Evolutionary conservation across 2,888 invertebrate genomes (phyloP), one percentile per base, ranked within the genome.

Genomic region (Allygus modestus): DNA sequence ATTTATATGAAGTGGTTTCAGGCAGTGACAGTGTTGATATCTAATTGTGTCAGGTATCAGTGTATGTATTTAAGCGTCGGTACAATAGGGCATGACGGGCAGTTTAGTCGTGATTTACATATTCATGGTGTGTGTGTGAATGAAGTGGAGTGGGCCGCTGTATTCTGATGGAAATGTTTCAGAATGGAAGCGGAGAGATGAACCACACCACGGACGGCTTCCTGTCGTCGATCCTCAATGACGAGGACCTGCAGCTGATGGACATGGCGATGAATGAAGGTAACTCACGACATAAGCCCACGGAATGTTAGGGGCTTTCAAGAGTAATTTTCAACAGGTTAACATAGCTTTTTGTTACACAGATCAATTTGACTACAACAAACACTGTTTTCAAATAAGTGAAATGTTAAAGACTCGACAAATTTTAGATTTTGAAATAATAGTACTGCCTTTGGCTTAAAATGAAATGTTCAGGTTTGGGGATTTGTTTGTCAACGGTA

Each of bases 181-280:
- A 88, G 87, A 88, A 88, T 82, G 86, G 86, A 37, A 86, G 84
- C 54, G 73, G 73, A 37, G 87, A 88, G 85, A 87, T 87, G 73
- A 86, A 87, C 23, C 86, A 86, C 43, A 95, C 95, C 46, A 93
- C 94, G 31, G 97, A 97, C 88, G 97, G 97, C 65, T 96, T 97
- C 89, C 94, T 97, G 54, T 97, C 97, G 86, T 96, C 97, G 0
- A 95, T 97, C 86, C 92, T 97, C 82, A 96, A 96, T 89, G 97
- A 97, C 88, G 97, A 97, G 89, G 97, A 97, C 89, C 92, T 97
- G 46, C 97, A 97, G 89, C 92, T 97, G 79, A 97, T 97, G 97
- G 97, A 97, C 88, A 97, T 97, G 96, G 96, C 96, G 61, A 95
- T 96, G 93, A 96, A 95, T 89, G 97, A 97, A 91, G 96, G 97